Conservation (phyloP, 2,888 invertebrate species). For the Agrochola circellaris region DNA sequence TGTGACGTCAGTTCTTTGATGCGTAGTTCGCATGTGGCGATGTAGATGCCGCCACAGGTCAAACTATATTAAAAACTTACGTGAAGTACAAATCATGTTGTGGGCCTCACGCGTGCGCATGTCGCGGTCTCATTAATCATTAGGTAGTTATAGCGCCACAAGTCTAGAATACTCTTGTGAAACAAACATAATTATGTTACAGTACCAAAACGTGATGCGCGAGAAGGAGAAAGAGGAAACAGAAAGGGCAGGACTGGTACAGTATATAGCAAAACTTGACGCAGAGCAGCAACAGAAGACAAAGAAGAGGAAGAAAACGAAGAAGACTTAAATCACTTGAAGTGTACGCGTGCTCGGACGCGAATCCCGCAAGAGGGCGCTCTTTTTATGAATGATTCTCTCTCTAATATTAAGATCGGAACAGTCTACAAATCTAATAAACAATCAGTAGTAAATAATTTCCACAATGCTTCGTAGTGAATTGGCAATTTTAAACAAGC, state of each 20-base stretch:
- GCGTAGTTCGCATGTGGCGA: too few relatives aligned
- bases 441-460: neutral
- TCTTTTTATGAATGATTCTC: neutral
- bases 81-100: too few relatives aligned
- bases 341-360: neutral
- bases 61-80: too few relatives aligned
- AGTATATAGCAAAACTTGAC: constrained; percentile 96
- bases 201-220: constrained; percentile 93
- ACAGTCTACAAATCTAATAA: neutral
- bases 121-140: too few relatives aligned
- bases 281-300: constrained; percentile 64
- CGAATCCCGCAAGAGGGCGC: neutral
- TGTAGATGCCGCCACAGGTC: too few relatives aligned
- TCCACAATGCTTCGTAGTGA: neutral
- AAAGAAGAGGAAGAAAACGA: constrained; percentile 92
- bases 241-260: constrained; percentile 93
- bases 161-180: too few relatives aligned
- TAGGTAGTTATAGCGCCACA: too few relatives aligned
- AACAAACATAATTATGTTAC: constrained; percentile 38
- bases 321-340: constrained; percentile 92
- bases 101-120: too few relatives aligned
- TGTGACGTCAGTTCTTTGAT: too few relatives aligned
- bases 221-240: constrained; percentile 93
- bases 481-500: too few relatives aligned
- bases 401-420: neutral